These are phyloP conservation scores for Sardina pilchardus DNA, from an alignment of 2,113 vertebrate genomes.

Conservation along the genomic window DNA sequence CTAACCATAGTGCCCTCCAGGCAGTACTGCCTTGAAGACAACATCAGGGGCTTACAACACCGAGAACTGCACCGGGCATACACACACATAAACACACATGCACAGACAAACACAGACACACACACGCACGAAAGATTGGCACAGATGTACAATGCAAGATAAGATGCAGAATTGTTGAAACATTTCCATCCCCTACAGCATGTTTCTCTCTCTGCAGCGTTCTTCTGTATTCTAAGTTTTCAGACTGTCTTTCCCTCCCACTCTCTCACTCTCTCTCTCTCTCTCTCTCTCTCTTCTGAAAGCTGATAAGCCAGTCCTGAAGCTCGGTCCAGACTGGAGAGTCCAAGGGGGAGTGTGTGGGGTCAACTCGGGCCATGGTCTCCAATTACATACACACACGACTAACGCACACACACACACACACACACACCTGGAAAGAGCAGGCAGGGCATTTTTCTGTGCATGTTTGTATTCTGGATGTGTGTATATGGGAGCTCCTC, in stretches of 20 bases:
- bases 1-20: no score
- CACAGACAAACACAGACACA: conserved; percentile 25
- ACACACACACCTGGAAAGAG: background rate
- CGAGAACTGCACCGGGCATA: no score
- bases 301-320: background rate
- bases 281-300: background rate
- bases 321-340: background rate
- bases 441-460: background rate
- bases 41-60: no score
- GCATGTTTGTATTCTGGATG: background rate
- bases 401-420: background rate
- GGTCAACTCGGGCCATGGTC: background rate
- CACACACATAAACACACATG: background rate
- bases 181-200: no score
- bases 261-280: background rate
- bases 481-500: background rate
- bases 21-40: no score
- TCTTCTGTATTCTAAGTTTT: no score
- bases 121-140: background rate
- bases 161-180: no score
- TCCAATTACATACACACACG: conserved; percentile 2
- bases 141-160: background rate
- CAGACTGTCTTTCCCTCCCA: no score
- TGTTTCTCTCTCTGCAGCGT: no score
- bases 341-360: background rate